Percentiles rank a stretch among this genome's conserved stretches.
These are phyloP conservation scores for Pionites leucogaster DNA, from an alignment of 2,113 vertebrate species.

Conservation along the genomic window DNA sequence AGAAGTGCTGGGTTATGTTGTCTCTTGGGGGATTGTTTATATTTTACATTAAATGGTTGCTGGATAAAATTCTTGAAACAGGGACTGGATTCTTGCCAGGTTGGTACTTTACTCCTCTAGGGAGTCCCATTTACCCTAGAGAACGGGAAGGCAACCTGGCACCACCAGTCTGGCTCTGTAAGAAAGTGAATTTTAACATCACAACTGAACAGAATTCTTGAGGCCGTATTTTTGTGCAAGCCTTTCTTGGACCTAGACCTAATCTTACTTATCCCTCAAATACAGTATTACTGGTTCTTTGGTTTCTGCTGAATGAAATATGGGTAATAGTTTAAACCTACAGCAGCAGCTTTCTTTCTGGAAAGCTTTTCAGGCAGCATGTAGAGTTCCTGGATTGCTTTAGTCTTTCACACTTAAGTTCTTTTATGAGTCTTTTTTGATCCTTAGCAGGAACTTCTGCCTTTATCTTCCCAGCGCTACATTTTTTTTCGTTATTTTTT, in stretches of 20 bases:
- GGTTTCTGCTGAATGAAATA: not conserved
- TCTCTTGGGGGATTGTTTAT: not conserved
- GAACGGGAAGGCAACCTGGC: not conserved
- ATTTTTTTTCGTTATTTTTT: not conserved
- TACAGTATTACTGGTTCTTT: not conserved
- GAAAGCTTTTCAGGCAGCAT: not conserved
- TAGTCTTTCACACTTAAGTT: not conserved
- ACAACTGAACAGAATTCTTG: not conserved
- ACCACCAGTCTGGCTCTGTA: not conserved
- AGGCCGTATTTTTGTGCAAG: not conserved
- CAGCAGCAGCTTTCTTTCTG: not conserved
- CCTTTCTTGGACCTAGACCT: not conserved
- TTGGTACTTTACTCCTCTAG: not conserved
- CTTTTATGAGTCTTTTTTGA: not conserved
- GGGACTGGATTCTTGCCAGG: not conserved
- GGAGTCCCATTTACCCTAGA: not conserved
- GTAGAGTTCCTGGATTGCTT: not conserved
- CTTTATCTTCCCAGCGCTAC: not conserved
- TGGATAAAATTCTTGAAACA: not conserved
- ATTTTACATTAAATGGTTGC: not conserved
- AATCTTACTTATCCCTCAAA: not conserved
- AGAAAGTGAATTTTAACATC: not conserved
- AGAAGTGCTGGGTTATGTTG: not conserved
- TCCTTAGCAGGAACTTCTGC: not conserved
- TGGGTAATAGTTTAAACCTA: not conserved